Conservation (phyloP, 2,113 vertebrate species). For the Catharus fuscescens region DNA sequence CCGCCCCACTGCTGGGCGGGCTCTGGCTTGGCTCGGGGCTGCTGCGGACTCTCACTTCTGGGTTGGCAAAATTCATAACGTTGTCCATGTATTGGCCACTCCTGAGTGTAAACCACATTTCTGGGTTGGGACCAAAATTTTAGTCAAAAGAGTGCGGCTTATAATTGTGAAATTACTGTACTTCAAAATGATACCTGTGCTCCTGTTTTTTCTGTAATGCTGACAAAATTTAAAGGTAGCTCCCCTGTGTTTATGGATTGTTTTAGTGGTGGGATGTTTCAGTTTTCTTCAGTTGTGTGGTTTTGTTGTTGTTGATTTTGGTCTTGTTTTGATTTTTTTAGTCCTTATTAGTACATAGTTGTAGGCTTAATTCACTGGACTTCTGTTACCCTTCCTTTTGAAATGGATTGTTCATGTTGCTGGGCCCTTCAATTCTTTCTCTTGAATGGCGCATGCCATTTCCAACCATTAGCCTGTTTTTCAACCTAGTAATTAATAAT, state of each 20-base stretch:
- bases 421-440: not conserved
- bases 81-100: too few species aligned
- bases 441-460: not conserved
- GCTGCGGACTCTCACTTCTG: too few species aligned
- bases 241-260: not conserved
- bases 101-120: too few species aligned
- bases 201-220: not conserved
- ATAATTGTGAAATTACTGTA: not conserved
- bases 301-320: not conserved
- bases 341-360: not conserved
- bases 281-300: not conserved
- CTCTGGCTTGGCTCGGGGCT: too few species aligned
- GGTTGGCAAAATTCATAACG: too few species aligned
- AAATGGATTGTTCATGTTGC: not conserved
- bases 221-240: not conserved
- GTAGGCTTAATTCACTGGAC: not conserved
- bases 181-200: not conserved
- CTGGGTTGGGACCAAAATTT: too few species aligned
- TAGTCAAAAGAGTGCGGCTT: too few species aligned
- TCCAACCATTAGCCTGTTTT: not conserved
- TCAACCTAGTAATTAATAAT: not conserved
- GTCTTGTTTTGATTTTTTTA: not conserved
- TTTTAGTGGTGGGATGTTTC: not conserved
- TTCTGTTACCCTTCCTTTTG: not conserved
- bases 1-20: too few species aligned